A percentile compares a stretch with the other conserved stretches of the same genome.
phyloP scores from a whole-genome alignment of 2,797 vertebrate species.

The Glossophaga mutica region DNA sequence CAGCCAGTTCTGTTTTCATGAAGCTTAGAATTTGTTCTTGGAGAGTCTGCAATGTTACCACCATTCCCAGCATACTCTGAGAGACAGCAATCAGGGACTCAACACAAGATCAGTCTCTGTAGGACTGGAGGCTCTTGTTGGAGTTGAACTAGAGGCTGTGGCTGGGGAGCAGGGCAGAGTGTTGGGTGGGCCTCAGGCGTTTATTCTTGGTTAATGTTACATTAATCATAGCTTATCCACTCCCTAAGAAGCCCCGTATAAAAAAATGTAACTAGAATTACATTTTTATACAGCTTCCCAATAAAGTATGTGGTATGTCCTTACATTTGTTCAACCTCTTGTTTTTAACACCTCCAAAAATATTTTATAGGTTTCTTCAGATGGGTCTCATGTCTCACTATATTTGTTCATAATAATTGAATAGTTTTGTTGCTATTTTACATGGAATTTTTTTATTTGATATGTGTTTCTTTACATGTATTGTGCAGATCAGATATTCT shows the following conservation, averaged over 20 bases:
- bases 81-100: neutral
- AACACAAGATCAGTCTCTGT: neutral
- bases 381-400: neutral
- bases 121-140: neutral
- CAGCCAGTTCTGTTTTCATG: slow-evolving; percentile 85
- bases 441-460: neutral
- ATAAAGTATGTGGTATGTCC: neutral
- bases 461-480: neutral
- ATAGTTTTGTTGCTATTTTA: neutral
- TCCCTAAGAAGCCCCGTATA: neutral
- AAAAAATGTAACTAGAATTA: neutral
- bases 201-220: neutral
- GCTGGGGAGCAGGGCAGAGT: neutral
- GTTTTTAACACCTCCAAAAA: neutral
- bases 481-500: neutral
- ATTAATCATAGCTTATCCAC: neutral
- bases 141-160: neutral
- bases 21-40: slow-evolving; percentile 69
- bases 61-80: neutral
- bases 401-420: neutral
- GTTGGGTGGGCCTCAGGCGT: neutral
- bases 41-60: slow-evolving; percentile 46
- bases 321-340: neutral
- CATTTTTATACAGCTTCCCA: neutral
- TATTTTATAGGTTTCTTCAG: neutral